Percentiles rank a stretch among this genome's conserved stretches.
Conservation (phyloP, 1,140 invertebrate genomes). For the Sitodiplosis mosellana region DNA sequence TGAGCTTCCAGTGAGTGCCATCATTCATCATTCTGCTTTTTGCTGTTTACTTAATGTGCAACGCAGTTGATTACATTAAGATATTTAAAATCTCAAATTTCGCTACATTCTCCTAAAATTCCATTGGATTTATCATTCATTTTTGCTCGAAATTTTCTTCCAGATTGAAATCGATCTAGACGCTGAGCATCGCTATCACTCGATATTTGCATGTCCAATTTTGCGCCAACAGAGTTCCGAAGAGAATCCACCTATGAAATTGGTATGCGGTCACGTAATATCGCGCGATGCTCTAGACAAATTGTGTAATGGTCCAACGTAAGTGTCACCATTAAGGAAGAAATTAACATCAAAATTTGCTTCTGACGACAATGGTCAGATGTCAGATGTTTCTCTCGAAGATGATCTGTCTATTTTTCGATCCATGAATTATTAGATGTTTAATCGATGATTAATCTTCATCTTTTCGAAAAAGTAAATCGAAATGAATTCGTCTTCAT, state of each 20-base stretch:
- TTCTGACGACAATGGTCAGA: neutral
- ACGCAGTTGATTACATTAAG: neutral
- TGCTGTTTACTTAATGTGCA: neutral
- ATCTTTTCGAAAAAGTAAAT: no score
- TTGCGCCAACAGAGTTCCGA: conserved; percentile 91
- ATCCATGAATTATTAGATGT: no score
- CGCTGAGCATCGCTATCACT: conserved; percentile 62
- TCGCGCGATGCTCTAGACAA: conserved; percentile 92
- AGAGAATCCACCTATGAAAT: conserved; percentile 88
- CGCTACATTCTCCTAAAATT: no score
- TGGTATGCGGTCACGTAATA: conserved; percentile 96
- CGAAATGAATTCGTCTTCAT: no score
- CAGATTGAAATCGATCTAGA: conserved; percentile 83
- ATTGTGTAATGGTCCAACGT: conserved; percentile 84
- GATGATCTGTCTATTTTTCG: neutral
- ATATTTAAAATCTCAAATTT: no score
- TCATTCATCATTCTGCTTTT: neutral
- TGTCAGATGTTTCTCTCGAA: neutral
- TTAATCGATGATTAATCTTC: no score
- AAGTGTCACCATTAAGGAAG: conserved; percentile 16
- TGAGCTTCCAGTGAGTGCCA: conserved; percentile 70
- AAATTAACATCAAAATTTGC: conserved; percentile 2
- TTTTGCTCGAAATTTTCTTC: conserved; percentile 14
- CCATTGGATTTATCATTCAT: no score
- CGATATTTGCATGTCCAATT: conserved; percentile 96